Evolutionary conservation across 2,113 vertebrate species (phyloP).

Genomic region (Theristicus caerulescens): DNA sequence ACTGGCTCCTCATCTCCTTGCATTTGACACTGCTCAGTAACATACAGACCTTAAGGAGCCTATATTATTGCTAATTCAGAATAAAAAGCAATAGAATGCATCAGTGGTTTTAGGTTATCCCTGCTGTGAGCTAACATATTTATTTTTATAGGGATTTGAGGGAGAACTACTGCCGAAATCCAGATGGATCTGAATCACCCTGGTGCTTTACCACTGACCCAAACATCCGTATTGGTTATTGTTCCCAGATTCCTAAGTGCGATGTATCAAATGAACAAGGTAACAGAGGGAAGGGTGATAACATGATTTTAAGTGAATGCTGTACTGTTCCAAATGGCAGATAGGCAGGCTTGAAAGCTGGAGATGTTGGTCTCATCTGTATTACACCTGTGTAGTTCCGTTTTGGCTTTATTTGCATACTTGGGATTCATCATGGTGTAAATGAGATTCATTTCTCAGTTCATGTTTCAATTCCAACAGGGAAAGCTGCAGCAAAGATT

Average conservation of each 20-base stretch:
- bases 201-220: slow-evolving; percentile 98
- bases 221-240: slow-evolving; percentile 87
- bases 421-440: not conserved
- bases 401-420: not conserved
- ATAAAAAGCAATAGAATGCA: not conserved
- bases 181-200: slow-evolving; percentile 92
- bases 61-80: not conserved
- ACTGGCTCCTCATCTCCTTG: not conserved
- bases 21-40: not conserved
- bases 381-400: not conserved
- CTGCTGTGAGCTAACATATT: slow-evolving; percentile 40
- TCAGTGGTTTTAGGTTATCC: not conserved
- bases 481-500: not conserved
- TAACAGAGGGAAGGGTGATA: slow-evolving; percentile 53
- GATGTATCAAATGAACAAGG: slow-evolving; percentile 77
- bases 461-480: not conserved
- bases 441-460: not conserved
- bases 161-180: slow-evolving; percentile 98
- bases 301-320: not conserved
- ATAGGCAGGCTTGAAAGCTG: not conserved
- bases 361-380: not conserved
- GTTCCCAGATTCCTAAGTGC: slow-evolving; percentile 92
- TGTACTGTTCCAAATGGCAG: not conserved
- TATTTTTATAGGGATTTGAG: slow-evolving; percentile 85
- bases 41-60: not conserved